Evolutionary conservation across 2,888 invertebrate species (phyloP), one percentile per base, ranked within the genome.

Genomic region (Noctua pronuba): DNA sequence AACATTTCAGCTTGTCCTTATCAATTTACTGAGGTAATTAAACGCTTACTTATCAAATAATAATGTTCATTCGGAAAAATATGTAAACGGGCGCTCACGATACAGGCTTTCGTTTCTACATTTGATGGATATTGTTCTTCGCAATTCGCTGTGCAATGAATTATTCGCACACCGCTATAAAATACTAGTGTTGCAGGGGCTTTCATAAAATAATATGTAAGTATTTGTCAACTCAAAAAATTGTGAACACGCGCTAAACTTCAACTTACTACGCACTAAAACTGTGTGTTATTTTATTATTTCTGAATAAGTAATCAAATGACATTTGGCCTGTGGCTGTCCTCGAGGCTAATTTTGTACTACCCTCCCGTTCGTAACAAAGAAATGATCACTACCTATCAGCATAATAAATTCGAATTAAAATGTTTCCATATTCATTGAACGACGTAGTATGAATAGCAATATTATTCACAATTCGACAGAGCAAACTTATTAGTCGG

Each of bases 41-140:
- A 91, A 90, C 90, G 86, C 75, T 89, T 83, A 82, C 84, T 88
- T 91, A 92, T 92, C 91, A 91, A 90, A 89, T 87, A 85, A 89
- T 88, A 87, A 86, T 83, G 73, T 73, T 79, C 77, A 86, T 77
- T 74, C 76, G 73, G 73, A 86, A 83, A 77, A 82, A 84, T 84
- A 79, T 85, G 87, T 87, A 87, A 85, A 88, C 85, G 88, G 71
- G 60, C 70, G 73, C 70, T 73, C 74, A 79, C 76, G 89, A 90
- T 89, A 89, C 86, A 85, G 49, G 24, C 77, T 75, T 74, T 82
- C 28, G 77, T 75, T 79, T 65, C 73, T 77, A 79, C 73, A 81
- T 80, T 80, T 71, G 80, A 67, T 28, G 18, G 41, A 83, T 77
- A 67, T 80, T 82, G 49, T 69, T 77, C 70, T n/a, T 73, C 70